A percentile compares a stretch with the other conserved stretches of the same genome.
These are phyloP conservation scores for Menidia menidia DNA, from an alignment of 2,797 vertebrate species.

Conservation along the genomic window DNA sequence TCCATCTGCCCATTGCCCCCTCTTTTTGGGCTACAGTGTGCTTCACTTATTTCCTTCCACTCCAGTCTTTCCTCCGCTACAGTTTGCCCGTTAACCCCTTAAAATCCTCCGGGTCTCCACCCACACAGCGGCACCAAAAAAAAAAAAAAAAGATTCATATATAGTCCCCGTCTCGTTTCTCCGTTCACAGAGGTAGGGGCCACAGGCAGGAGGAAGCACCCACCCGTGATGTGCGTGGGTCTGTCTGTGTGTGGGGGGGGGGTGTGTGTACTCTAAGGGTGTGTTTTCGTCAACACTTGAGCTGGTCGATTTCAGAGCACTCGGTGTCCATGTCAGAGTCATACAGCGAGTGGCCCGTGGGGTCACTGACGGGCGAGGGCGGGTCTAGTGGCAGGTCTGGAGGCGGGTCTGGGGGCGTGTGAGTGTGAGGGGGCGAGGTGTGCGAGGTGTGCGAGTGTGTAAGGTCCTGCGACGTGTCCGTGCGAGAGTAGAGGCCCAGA, in stretches of 20 bases:
- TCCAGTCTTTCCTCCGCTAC: constrained; percentile 26
- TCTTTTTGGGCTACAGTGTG: not conserved
- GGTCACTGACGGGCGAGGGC: constrained; percentile 91
- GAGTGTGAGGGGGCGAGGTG: constrained; percentile 68
- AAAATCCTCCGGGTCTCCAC: constrained; percentile 11
- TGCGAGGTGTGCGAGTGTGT: constrained; percentile 84
- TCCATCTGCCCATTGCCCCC: not conserved
- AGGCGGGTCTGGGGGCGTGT: constrained; percentile 46
- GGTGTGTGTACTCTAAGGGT: constrained; percentile 17
- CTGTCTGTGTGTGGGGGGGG: not conserved
- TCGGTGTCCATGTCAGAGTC: constrained; percentile 98
- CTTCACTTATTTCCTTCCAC: not conserved
- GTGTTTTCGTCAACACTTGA: constrained; percentile 83
- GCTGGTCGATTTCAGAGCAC: constrained; percentile 90
- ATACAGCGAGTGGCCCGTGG: constrained; percentile 93
- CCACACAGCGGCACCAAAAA: constrained; percentile 17
- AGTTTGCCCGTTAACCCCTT: constrained; percentile 22
- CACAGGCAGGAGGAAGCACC: constrained; percentile 32
- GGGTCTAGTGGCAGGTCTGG: constrained; percentile 65
- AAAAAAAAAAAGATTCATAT: not conserved
- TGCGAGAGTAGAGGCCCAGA: constrained; percentile 93
- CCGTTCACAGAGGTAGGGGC: constrained; percentile 44
- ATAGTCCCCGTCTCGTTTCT: constrained; percentile 19
- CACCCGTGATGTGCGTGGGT: constrained; percentile 26
- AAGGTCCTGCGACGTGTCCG: constrained; percentile 91